Conservation (phyloP, 1,140 invertebrate species). For the Drosophila quadrilineata region DNA sequence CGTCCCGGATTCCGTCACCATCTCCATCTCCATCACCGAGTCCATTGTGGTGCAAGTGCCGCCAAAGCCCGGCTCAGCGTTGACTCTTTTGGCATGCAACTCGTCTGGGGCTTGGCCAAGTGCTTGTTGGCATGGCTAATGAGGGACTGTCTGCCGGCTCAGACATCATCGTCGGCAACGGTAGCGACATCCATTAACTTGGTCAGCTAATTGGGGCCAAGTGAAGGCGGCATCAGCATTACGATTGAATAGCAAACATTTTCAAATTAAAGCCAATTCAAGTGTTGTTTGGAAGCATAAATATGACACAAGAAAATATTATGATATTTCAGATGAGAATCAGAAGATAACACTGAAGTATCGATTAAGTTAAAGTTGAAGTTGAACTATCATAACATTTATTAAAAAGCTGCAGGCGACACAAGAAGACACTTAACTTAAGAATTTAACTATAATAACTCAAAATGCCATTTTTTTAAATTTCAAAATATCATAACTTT, state of each 20-base stretch:
- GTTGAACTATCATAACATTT: no score
- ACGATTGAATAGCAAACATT: constrained; percentile 45
- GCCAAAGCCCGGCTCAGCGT: constrained; percentile 51
- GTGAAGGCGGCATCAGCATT: constrained; percentile 15
- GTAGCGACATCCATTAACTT: constrained; percentile 47
- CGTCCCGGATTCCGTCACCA: constrained; percentile 56
- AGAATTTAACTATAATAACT: no score
- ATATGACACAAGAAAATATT: not conserved
- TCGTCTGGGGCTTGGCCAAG: constrained; percentile 59
- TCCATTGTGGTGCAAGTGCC: constrained; percentile 48
- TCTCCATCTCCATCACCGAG: no score
- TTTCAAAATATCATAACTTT: no score
- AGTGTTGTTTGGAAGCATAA: not conserved
- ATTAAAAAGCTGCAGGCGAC: no score
- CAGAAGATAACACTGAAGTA: no score
- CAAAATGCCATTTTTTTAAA: no score
- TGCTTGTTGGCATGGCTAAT: constrained; percentile 72
- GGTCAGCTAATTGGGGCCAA: constrained; percentile 73
- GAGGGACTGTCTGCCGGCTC: no score
- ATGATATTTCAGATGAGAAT: no score
- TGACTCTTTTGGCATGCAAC: constrained; percentile 56
- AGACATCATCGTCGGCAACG: no score
- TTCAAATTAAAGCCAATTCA: constrained; percentile 42
- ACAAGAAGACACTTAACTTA: no score
- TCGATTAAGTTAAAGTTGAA: no score